A percentile compares a stretch with the other conserved stretches of the same genome.
phyloP scores from a whole-genome alignment of 2,113 vertebrate genomes.

The Amphiprion percula region DNA sequence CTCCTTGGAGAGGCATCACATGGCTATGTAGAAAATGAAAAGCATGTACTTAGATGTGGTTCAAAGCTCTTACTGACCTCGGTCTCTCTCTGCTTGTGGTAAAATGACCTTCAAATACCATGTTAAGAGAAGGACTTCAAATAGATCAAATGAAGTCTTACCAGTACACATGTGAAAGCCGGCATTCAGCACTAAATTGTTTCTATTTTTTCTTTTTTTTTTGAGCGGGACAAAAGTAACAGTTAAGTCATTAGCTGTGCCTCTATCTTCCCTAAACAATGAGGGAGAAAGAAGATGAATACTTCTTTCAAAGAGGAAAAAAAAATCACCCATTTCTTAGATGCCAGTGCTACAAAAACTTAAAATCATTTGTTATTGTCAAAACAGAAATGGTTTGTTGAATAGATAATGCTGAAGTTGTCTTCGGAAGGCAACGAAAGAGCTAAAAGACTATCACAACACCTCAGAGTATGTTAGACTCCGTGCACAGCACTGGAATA shows the following conservation, averaged over 20 bases:
- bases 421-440: constrained; percentile 38
- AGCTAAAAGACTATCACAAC: constrained; percentile 34
- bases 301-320: not conserved
- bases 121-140: not conserved
- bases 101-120: not conserved
- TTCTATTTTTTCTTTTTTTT: not conserved
- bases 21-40: not conserved
- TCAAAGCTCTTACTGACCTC: not conserved
- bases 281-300: constrained; percentile 53
- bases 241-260: constrained; percentile 9
- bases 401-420: constrained; percentile 59
- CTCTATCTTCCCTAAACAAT: constrained; percentile 39
- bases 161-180: not conserved
- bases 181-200: not conserved
- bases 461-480: constrained; percentile 13
- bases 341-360: constrained; percentile 37
- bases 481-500: constrained; percentile 17
- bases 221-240: not conserved
- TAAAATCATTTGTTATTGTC: constrained; percentile 62
- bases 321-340: constrained; percentile 12
- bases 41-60: not conserved
- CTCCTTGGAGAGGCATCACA: not conserved
- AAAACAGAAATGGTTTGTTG: constrained; percentile 58
- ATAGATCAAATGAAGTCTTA: not conserved
- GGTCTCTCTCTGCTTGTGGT: constrained; percentile 4